Evolutionary conservation across 2,888 invertebrate species (phyloP), one percentile per base, ranked within the genome.

Genomic region (Chloroclysta siterata): DNA sequence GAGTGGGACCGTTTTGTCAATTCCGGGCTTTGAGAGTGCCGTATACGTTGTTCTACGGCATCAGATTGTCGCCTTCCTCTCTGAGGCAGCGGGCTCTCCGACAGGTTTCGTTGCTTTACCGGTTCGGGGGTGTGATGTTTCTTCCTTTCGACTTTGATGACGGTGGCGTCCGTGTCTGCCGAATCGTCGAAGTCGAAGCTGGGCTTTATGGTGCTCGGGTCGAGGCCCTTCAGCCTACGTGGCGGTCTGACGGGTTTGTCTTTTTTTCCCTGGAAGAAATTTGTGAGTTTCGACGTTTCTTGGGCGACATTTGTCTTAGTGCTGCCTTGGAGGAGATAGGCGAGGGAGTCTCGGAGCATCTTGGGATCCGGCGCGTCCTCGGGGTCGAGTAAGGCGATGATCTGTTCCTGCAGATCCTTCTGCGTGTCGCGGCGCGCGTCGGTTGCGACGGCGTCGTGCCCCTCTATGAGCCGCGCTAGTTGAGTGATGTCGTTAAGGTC

Each of bases 401-500:
- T 90, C 71, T 90, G 85, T 47, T 90, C 85, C 61, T 89, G 90
- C n/a, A 91, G 71, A 5, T 85, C 81, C 44, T 75, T 82, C 62
- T 89, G 90, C 68, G 85, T 85, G 62, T 83, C 83, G 0, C 68
- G 67, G 39, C 77, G 82, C 36, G 66, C 69, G 14, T 72, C 72
- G 11, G 74, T 70, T 3, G 72, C 41, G n/a, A 75, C 69, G 0
- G 80, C 75, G 67, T 90, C 91, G 69, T 88, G 89, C 1, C 89
- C 89, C 53, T 91, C 90, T 4, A 91, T 85, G 53, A 91, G 87
- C 6, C 86, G 83, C 14, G 89, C 89, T 54, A 92, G 77, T 54
- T 85, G 82, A 1, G 88, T 86, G 57, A 92, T 86, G 60, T 90
- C 89, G 57, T 90, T 84, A 67, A 92, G 84, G 66, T 89, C 84